Evolutionary conservation across 2,888 invertebrate genomes (phyloP), one percentile per base, ranked within the genome.

Genomic region (Yponomeuta malinellus): DNA sequence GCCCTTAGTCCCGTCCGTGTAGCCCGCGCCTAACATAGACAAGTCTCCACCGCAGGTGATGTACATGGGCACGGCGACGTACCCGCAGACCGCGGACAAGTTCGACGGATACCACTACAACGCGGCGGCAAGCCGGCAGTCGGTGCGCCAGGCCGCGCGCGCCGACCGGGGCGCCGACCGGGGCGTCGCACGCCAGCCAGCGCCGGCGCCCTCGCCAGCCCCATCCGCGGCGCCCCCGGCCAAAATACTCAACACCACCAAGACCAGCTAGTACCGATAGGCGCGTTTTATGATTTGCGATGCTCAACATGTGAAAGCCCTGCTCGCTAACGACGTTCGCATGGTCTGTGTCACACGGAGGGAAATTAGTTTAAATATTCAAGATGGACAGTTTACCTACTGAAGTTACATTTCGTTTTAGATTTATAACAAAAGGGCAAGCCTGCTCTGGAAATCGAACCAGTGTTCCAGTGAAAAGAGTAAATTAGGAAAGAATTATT

Each of bases 41-140:
- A 29, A 70, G 29, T 65, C 31, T 65, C 65, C 73, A 15, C 69
- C 33, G 52, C 75, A 91, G 92, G 82, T 92, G 71, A 90, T 91
- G 89, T 92, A 91, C 79, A 90, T 91, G 90, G 92, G 92, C 52
- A 88, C 89, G 15, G 90, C 90, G 2, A 88, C 89, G 52, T 90
- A 81, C 78, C 89, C 90, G 77, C 87, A 0, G 76, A 82, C 12
- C 71, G 76, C 79, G 0, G 88, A 90, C 76, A 91, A 90, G 75
- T 90, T 89, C 77, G 91, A 90, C 71, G 92, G 91, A 9, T 92
- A 91, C 82, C 91, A 91, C 78, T 92, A 91, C 83, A 91, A 91
- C 79, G 91, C 91, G 43, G 92, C 91, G 48, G 88, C 90, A 3
- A 91, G 84, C 78, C 79, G 90, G 4, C 88, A 89, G 78, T 85